phyloP scores from a whole-genome alignment of 2,113 vertebrate genomes.

The Parus major region DNA sequence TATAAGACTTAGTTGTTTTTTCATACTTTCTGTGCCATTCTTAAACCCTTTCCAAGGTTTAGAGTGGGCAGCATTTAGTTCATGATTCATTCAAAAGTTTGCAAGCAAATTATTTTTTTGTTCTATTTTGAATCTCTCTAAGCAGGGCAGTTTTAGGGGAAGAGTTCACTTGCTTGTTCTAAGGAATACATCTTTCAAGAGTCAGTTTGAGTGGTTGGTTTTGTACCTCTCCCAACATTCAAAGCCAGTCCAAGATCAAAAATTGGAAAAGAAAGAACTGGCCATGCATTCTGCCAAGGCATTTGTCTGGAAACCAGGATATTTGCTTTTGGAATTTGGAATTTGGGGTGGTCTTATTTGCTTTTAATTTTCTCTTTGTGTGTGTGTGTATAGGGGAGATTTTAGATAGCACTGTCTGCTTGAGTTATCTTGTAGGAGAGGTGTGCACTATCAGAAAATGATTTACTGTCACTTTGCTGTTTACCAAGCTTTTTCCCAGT shows the following conservation, averaged over 20 bases:
- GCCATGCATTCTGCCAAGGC: neutral
- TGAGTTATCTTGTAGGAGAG: neutral
- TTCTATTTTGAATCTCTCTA: neutral
- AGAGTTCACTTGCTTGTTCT: neutral
- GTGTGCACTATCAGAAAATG: neutral
- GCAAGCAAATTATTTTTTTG: neutral
- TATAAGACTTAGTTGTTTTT: neutral
- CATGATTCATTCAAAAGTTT: neutral
- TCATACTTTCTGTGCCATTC: neutral
- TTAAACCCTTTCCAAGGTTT: neutral
- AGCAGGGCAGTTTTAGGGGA: neutral
- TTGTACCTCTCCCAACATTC: neutral
- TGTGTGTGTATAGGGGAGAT: neutral
- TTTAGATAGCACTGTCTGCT: neutral
- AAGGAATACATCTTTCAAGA: neutral
- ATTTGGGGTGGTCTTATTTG: neutral
- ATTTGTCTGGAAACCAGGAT: neutral
- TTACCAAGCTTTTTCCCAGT: neutral
- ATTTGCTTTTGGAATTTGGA: neutral
- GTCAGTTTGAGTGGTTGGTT: neutral
- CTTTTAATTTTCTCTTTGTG: neutral
- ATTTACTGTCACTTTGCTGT: neutral
- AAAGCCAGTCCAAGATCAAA: neutral
- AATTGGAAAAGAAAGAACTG: neutral
- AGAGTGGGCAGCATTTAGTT: neutral